Conservation (phyloP, 2,888 invertebrate genomes). For the Cheiracanthium punctorium region DNA sequence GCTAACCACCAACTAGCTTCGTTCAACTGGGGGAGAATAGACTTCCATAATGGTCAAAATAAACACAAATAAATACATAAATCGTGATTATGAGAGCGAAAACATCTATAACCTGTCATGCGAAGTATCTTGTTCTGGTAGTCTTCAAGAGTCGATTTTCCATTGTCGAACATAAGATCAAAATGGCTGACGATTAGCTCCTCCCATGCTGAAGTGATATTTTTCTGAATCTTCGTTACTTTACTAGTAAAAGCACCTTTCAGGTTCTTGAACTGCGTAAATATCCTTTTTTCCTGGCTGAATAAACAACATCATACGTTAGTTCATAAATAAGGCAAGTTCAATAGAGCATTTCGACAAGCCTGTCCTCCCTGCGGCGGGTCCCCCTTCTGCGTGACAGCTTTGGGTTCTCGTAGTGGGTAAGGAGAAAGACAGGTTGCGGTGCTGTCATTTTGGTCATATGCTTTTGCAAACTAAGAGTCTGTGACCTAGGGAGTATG, state of each 20-base stretch:
- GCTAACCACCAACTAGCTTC: not conserved
- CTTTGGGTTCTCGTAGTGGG: too few relatives aligned
- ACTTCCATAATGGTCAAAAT: too few relatives aligned
- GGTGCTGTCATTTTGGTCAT: too few relatives aligned
- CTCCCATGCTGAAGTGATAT: constrained; percentile 31
- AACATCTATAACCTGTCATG: constrained; percentile 31
- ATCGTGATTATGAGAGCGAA: too few relatives aligned
- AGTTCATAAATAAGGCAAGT: too few relatives aligned
- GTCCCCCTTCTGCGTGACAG: too few relatives aligned
- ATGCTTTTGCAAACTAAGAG: too few relatives aligned
- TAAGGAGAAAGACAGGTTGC: too few relatives aligned
- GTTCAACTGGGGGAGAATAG: not conserved
- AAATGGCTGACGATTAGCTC: constrained; percentile 16
- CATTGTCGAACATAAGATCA: constrained; percentile 51
- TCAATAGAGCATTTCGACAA: too few relatives aligned
- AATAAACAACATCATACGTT: not conserved
- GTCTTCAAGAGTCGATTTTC: constrained; percentile 18
- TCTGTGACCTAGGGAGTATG: too few relatives aligned
- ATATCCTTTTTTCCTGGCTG: constrained; percentile 39
- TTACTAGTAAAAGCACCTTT: constrained; percentile 24
- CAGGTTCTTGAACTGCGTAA: constrained; percentile 30
- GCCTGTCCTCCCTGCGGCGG: too few relatives aligned
- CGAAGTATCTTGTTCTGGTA: constrained; percentile 21
- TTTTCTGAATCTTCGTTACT: constrained; percentile 30
- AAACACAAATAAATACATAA: too few relatives aligned